phyloP scores from a whole-genome alignment of 2,113 vertebrate genomes.

The Sprattus sprattus region DNA sequence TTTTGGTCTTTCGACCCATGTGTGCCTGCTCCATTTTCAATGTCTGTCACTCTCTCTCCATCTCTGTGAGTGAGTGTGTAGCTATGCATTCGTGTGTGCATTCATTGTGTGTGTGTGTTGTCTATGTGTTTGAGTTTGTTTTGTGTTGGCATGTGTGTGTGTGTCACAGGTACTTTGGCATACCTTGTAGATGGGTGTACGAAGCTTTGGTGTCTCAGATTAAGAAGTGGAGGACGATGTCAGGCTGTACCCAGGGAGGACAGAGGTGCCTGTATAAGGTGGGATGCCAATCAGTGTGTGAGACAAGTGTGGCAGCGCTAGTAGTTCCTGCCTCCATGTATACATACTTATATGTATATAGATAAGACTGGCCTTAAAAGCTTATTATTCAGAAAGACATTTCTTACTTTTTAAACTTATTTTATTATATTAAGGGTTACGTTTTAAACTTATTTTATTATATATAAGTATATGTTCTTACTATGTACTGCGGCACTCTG shows the following conservation, averaged over 20 bases:
- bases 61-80: not conserved
- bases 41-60: not conserved
- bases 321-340: not conserved
- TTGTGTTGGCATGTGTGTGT: not conserved
- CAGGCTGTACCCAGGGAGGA: slow-evolving; percentile 63
- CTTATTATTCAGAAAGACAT: too few species aligned
- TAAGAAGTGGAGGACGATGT: slow-evolving; percentile 63
- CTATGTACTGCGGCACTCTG: too few species aligned
- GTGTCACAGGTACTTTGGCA: slow-evolving; percentile 66
- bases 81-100: not conserved
- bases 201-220: slow-evolving; percentile 68
- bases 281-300: not conserved
- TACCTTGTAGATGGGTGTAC: slow-evolving; percentile 63
- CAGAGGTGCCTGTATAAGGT: slow-evolving; percentile 73
- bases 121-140: not conserved
- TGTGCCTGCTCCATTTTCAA: not conserved
- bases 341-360: too few species aligned
- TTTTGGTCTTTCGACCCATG: not conserved
- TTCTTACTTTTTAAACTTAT: too few species aligned
- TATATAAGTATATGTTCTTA: too few species aligned
- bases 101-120: not conserved
- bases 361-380: too few species aligned
- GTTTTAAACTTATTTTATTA: too few species aligned
- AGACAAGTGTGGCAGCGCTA: not conserved
- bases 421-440: too few species aligned